phyloP scores from a whole-genome alignment of 2,888 invertebrate genomes.

The Sinhomidia bicolor region DNA sequence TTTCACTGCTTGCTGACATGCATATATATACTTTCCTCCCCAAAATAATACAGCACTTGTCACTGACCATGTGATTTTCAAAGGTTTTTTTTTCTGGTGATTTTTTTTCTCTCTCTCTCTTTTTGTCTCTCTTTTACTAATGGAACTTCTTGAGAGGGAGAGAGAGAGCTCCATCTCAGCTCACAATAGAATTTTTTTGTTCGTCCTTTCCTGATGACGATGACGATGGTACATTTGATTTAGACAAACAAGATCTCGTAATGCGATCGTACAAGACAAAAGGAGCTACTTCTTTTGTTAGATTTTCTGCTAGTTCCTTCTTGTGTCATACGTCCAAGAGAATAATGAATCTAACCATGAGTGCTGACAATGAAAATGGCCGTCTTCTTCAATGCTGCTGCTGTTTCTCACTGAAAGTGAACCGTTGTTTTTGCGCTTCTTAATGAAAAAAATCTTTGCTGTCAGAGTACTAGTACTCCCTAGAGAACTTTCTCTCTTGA shows the following conservation, averaged over 20 bases:
- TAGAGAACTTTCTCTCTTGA: conserved; percentile 42
- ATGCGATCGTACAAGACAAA: conserved; percentile 55
- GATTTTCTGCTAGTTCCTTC: conserved; percentile 40
- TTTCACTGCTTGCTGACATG: conserved; percentile 64
- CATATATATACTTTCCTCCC: conserved; percentile 50
- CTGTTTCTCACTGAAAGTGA: not conserved
- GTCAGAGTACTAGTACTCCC: conserved; percentile 19
- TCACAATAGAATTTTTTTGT: conserved; percentile 35
- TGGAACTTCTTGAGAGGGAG: conserved; percentile 50
- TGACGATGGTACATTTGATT: conserved; percentile 47
- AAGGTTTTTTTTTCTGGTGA: conserved; percentile 31
- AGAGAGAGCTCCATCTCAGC: not conserved
- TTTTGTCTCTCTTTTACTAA: conserved; percentile 20
- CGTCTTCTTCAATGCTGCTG: conserved; percentile 3
- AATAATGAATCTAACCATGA: conserved; percentile 68
- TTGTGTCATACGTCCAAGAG: conserved; percentile 62
- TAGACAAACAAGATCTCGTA: conserved; percentile 60
- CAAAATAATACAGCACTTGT: conserved; percentile 61
- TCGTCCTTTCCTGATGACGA: conserved; percentile 9
- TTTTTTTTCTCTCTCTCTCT: conserved; percentile 11
- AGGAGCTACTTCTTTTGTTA: conserved; percentile 52
- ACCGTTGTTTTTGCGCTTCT: conserved; percentile 7
- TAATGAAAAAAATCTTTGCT: conserved; percentile 55
- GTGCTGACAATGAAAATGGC: conserved; percentile 58
- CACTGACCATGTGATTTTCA: conserved; percentile 71